Conservation (phyloP, 2,113 vertebrate species). For the Eleginops maclovinus region DNA sequence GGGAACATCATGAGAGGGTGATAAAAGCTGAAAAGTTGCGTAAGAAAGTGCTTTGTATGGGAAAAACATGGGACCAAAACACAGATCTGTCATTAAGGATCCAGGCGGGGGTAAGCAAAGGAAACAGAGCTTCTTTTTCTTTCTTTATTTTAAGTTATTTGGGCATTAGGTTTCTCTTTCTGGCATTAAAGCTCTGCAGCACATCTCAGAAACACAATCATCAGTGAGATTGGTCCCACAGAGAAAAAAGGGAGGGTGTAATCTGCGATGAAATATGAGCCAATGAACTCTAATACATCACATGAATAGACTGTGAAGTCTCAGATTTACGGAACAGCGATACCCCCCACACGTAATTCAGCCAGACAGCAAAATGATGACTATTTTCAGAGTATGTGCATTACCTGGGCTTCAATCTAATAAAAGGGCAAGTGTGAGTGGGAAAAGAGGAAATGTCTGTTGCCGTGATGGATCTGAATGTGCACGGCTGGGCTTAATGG, state of each 20-base stretch:
- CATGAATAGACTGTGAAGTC: slow-evolving; percentile 63
- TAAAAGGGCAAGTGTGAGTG: slow-evolving; percentile 73
- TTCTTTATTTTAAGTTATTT: slow-evolving; percentile 10
- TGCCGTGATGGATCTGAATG: slow-evolving; percentile 66
- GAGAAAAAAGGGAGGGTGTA: slow-evolving; percentile 17
- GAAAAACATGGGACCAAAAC: slow-evolving; percentile 52
- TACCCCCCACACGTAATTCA: slow-evolving; percentile 59
- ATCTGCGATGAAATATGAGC: slow-evolving; percentile 66
- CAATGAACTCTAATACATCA: slow-evolving; percentile 73
- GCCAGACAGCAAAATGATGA: slow-evolving; percentile 63
- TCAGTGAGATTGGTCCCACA: slow-evolving; percentile 24
- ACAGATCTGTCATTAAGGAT: slow-evolving; percentile 48
- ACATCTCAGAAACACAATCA: slow-evolving; percentile 55
- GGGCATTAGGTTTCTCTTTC: slow-evolving; percentile 15
- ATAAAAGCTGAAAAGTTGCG: slow-evolving; percentile 48
- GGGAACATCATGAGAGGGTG: slow-evolving; percentile 56
- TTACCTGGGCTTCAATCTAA: slow-evolving; percentile 72
- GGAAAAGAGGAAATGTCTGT: slow-evolving; percentile 72
- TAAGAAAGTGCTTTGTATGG: slow-evolving; percentile 48
- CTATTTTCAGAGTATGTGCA: slow-evolving; percentile 70
- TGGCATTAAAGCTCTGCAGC: slow-evolving; percentile 23
- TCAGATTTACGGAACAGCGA: slow-evolving; percentile 55
- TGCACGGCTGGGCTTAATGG: slow-evolving; percentile 68
- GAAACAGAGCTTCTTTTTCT: not conserved
- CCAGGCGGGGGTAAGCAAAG: slow-evolving; percentile 13